Evolutionary conservation across 2,113 vertebrate genomes (phyloP), one percentile per base, ranked within the genome.

Genomic region (Triplophysa dalaica): DNA sequence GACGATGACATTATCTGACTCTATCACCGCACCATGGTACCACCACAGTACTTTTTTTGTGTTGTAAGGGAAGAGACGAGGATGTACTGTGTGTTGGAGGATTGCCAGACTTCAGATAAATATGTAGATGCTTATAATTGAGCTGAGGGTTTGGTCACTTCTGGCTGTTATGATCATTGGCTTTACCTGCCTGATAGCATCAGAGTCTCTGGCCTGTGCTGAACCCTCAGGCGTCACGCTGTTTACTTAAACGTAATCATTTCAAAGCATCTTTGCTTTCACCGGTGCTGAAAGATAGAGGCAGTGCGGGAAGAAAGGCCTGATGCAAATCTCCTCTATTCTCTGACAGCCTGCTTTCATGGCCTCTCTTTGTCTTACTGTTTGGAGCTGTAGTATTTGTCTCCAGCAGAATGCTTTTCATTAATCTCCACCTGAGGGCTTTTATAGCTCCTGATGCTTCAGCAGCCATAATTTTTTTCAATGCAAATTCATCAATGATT

Each of bases 161-260:
- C 14, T 78, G 76, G 33, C 38, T 78, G 61, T 78, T 78, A 75
- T 78, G 77, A 29, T 83, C 16, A 41, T 76, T 83, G 67, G 75
- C 54, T 76, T 77, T 70, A 77, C 67, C 78, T 72, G 73, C 41
- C 74, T 73, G 82, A 77, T 77, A 84, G 26, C 74, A 77, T 77
- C 82, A 73, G 62, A 77, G 67, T 56, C 21, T 62, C 77, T 83
- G 65, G 72, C 66, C 77, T 50, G 61, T 66, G 75, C 74, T 29
- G 70, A 43, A 81, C 67, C 82, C 78, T 77, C 41, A 43, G 82
- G 78, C 74, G n/a, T 56, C 43, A 58, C 62, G 8, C 68, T 77
- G 78, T 81, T 80, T 76, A 78, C 76, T 83, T 83, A 80, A 83
- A 80, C 77, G 21, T 83, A 70, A 79, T 83, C 82, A 11, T 74